These are phyloP conservation scores for Hypomecis punctinalis DNA, from an alignment of 2,888 invertebrate species.

Conservation along the genomic window DNA sequence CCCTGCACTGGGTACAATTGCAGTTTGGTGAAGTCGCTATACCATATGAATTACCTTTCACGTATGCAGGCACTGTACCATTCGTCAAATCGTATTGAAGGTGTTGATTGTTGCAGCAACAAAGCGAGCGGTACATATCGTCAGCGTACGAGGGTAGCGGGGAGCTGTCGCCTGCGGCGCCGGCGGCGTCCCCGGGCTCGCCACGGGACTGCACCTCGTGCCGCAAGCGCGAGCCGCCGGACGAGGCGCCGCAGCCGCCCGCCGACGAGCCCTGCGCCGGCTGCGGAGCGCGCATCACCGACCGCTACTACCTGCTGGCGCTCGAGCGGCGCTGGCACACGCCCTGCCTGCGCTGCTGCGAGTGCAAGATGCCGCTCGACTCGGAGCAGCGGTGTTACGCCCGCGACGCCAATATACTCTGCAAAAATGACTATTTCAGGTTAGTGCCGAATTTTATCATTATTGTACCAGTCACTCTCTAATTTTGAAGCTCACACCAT, in stretches of 20 bases:
- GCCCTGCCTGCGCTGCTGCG: constrained; percentile 95
- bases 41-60: neutral
- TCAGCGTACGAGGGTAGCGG: constrained; percentile 89
- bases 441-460: constrained; percentile 77
- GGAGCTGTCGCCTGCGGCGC: constrained; percentile 90
- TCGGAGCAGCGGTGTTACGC: constrained; percentile 97
- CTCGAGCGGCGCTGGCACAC: constrained; percentile 97
- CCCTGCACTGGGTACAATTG: too few species aligned
- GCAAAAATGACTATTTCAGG: constrained; percentile 98
- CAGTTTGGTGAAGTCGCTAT: too few species aligned
- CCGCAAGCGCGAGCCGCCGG: constrained; percentile 84
- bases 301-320: constrained; percentile 96
- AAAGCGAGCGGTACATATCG: constrained; percentile 88
- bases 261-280: constrained; percentile 91
- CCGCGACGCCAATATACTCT: constrained; percentile 96
- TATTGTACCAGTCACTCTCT: too few species aligned
- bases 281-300: constrained; percentile 93
- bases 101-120: constrained; percentile 78
- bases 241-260: constrained; percentile 75
- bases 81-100: neutral
- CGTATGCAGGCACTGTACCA: neutral
- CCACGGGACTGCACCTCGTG: constrained; percentile 86
- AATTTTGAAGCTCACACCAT: too few species aligned
- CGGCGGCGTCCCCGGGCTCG: constrained; percentile 87
- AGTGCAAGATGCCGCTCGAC: constrained; percentile 95